Percentiles rank a stretch among this genome's conserved stretches.
Conservation (phyloP, 2,888 invertebrate species). For the Timema podura region DNA sequence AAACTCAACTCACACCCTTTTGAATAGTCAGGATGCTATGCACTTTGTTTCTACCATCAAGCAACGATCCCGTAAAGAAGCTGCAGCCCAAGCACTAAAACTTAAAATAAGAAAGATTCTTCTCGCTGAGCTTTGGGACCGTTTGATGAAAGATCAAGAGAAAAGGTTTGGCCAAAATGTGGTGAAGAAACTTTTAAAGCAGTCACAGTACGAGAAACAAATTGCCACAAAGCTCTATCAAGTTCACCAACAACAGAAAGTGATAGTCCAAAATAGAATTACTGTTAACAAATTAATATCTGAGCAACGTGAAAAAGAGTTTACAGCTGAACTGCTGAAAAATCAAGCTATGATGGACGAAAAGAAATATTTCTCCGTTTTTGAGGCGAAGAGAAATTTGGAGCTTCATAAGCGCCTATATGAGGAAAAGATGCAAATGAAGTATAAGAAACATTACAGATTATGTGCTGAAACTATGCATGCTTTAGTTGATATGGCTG, state of each 20-base stretch:
- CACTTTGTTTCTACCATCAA: constrained; percentile 51
- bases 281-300: constrained; percentile 50
- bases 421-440: constrained; percentile 51
- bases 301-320: constrained; percentile 46
- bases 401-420: constrained; percentile 54
- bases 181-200: constrained; percentile 54
- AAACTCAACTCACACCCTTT: constrained; percentile 21
- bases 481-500: constrained; percentile 54
- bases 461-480: constrained; percentile 52
- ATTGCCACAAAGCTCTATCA: constrained; percentile 60
- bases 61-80: constrained; percentile 45
- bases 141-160: constrained; percentile 52
- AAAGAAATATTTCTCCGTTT: not conserved
- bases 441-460: constrained; percentile 46
- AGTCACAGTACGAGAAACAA: constrained; percentile 62
- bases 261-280: constrained; percentile 52
- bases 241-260: constrained; percentile 55
- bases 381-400: constrained; percentile 34
- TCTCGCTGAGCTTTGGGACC: constrained; percentile 51
- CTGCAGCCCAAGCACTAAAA: constrained; percentile 49
- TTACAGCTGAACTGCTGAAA: not conserved
- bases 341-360: not conserved
- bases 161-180: constrained; percentile 50
- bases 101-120: constrained; percentile 50
- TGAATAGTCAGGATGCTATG: constrained; percentile 39